Percentiles rank a stretch among this genome's conserved stretches.
These are phyloP conservation scores for Amblyjoppa proteus DNA, from an alignment of 2,888 invertebrate species.

Conservation along the genomic window DNA sequence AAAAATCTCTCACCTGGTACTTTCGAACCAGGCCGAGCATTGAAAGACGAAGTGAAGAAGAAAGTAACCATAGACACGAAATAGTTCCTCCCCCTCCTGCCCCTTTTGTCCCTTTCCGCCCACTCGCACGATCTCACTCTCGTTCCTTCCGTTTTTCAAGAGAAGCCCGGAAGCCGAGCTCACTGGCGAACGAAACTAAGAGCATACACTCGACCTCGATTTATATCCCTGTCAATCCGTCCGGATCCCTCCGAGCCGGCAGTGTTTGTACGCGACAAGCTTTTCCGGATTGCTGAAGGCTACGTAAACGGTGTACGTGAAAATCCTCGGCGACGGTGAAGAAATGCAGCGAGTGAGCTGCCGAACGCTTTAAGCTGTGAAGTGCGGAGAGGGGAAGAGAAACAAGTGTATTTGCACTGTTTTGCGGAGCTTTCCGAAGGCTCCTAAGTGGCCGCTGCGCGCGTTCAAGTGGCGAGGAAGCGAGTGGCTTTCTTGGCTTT, in stretches of 20 bases:
- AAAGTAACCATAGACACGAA: too few relatives aligned
- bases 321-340: not conserved
- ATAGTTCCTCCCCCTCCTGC: not conserved
- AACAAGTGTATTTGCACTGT: too few relatives aligned
- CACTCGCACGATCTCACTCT: not conserved
- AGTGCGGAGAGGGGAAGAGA: not conserved
- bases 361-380: not conserved
- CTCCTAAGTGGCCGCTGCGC: too few relatives aligned
- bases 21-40: too few relatives aligned
- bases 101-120: not conserved
- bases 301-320: not conserved
- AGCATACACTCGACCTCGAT: conserved; percentile 31
- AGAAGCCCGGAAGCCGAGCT: not conserved
- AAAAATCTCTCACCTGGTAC: too few relatives aligned
- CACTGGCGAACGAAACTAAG: conserved; percentile 6
- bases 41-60: too few relatives aligned
- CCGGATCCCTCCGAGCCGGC: not conserved
- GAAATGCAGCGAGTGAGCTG: not conserved
- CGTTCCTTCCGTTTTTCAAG: not conserved
- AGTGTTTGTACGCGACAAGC: conserved; percentile 4
- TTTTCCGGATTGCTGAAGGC: not conserved
- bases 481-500: too few relatives aligned
- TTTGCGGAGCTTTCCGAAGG: too few relatives aligned
- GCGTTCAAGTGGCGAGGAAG: too few relatives aligned
- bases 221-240: conserved; percentile 19